Evolutionary conservation across 1,140 invertebrate species (phyloP).

Genomic region (Elysia chlorotica): DNA sequence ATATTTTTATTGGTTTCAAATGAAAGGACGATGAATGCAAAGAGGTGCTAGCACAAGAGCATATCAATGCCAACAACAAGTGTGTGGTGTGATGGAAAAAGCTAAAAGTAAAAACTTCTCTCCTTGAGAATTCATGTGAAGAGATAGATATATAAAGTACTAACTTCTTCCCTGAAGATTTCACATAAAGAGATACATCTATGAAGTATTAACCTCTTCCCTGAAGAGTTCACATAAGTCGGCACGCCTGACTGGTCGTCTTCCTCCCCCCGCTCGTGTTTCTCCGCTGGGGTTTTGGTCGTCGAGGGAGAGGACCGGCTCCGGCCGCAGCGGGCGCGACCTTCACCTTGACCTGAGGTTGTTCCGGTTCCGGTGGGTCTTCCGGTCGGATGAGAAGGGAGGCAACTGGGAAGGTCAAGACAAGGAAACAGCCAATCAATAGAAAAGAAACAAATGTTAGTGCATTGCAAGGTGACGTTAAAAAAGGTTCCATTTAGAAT

Average conservation of each 20-base stretch:
- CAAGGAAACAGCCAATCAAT: neutral
- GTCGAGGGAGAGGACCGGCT: neutral
- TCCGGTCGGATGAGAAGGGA: neutral
- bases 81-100: too few relatives aligned
- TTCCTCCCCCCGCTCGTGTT: neutral
- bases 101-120: neutral
- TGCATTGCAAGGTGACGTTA: neutral
- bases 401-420: neutral
- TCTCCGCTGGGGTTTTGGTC: neutral
- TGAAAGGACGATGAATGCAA: too few relatives aligned
- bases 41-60: neutral
- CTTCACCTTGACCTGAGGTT: neutral
- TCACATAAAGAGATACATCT: slow-evolving; percentile 11
- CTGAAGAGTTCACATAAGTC: slow-evolving; percentile 1
- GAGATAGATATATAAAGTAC: neutral
- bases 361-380: neutral
- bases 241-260: slow-evolving; percentile 19
- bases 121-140: neutral
- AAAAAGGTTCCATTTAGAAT: too few relatives aligned
- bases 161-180: neutral
- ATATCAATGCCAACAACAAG: neutral
- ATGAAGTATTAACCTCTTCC: too few relatives aligned
- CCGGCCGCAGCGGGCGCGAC: neutral
- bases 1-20: too few relatives aligned
- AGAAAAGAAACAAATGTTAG: neutral